A percentile compares a stretch with the other conserved stretches of the same genome.
Conservation (phyloP, 2,888 invertebrate genomes). For the Drosophila percnosoma region DNA sequence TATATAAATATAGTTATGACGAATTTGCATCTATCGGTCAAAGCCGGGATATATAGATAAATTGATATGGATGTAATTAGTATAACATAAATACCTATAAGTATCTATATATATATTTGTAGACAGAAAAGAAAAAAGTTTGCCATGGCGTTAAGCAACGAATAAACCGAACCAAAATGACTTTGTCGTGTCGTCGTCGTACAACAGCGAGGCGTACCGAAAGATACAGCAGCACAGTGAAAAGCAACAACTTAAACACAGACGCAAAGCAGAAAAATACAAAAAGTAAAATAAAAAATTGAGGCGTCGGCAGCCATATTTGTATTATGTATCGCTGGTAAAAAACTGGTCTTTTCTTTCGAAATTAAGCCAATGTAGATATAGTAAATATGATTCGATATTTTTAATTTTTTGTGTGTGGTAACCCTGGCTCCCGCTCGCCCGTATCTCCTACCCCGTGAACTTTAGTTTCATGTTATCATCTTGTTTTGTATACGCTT, state of each 20-base stretch:
- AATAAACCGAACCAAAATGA: constrained; percentile 33
- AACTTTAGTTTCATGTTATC: constrained; percentile 4
- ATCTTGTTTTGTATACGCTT: constrained; percentile 20
- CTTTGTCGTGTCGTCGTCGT: constrained; percentile 41
- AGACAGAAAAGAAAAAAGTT: constrained; percentile 37
- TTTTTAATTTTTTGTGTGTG: not conserved
- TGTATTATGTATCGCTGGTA: constrained; percentile 26
- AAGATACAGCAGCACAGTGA: constrained; percentile 67
- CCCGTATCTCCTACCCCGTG: not conserved
- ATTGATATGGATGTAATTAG: not conserved
- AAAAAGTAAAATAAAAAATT: constrained; percentile 22
- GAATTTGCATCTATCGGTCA: not conserved
- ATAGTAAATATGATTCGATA: not conserved
- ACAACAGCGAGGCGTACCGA: constrained; percentile 57
- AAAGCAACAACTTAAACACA: constrained; percentile 64
- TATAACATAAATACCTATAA: constrained; percentile 22
- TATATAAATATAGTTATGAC: constrained; percentile 9
- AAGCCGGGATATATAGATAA: not conserved
- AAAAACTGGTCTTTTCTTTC: constrained; percentile 34
- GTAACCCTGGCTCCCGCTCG: not conserved
- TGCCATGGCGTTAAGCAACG: constrained; percentile 34
- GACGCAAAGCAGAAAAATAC: constrained; percentile 38
- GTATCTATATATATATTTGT: constrained; percentile 17
- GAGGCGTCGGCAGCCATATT: constrained; percentile 58
- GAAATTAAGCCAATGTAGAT: constrained; percentile 12